Conservation (phyloP, 2,797 vertebrate genomes). For the Sebastes trivittatus region DNA sequence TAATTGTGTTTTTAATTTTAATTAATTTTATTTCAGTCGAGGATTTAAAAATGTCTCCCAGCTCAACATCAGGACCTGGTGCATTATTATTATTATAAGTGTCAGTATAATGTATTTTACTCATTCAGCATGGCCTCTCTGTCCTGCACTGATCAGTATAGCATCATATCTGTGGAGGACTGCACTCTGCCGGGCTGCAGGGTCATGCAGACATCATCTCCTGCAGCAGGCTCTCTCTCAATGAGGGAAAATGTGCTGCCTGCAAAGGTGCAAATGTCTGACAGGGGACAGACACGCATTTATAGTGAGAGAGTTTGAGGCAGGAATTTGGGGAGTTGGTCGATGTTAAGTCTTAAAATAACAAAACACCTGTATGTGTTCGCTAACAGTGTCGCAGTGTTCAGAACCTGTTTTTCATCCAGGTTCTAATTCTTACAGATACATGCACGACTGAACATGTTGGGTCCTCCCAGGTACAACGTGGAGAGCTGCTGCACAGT, state of each 20-base stretch:
- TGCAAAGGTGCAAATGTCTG: constrained; percentile 16
- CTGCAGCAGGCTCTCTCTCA: not conserved
- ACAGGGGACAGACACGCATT: not conserved
- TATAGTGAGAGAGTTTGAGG: constrained; percentile 25
- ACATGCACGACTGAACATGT: constrained; percentile 76
- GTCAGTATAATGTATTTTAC: not conserved
- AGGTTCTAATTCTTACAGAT: constrained; percentile 47
- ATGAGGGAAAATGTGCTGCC: constrained; percentile 11
- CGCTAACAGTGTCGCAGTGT: constrained; percentile 47
- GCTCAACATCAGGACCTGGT: not conserved
- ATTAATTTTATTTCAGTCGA: not conserved
- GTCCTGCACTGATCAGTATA: not conserved
- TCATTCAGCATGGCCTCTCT: not conserved
- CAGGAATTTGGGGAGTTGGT: constrained; percentile 63
- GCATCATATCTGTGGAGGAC: not conserved
- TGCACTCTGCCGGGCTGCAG: not conserved
- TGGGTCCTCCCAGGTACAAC: constrained; percentile 34
- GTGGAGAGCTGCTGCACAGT: not conserved
- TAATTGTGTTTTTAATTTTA: not conserved
- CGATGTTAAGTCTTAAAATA: constrained; percentile 74
- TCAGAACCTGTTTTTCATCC: constrained; percentile 65
- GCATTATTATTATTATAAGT: not conserved
- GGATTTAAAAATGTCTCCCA: not conserved
- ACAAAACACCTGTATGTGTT: constrained; percentile 70
- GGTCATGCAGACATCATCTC: not conserved